Conservation (phyloP, 2,113 vertebrate species). For the Varanus komodoensis region DNA sequence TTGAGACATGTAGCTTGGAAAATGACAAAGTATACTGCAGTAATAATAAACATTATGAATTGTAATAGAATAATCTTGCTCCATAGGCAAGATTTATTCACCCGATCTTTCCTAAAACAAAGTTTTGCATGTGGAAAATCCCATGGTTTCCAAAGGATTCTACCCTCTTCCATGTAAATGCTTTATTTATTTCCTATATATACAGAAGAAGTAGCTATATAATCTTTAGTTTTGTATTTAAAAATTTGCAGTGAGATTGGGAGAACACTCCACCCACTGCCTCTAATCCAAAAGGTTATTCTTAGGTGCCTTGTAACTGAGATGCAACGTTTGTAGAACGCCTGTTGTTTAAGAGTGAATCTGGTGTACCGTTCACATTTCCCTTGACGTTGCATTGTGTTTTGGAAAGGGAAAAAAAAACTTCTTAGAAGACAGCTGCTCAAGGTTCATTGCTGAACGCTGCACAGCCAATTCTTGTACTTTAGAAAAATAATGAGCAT, state of each 20-base stretch:
- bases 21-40: not conserved
- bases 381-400: constrained; percentile 56
- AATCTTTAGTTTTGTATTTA: not conserved
- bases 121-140: not conserved
- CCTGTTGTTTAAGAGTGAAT: constrained; percentile 57
- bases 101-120: not conserved
- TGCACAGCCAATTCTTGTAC: constrained; percentile 52
- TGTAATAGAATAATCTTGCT: constrained; percentile 18
- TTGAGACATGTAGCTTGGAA: not conserved
- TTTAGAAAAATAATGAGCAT: constrained; percentile 65
- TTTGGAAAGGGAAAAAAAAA: constrained; percentile 33
- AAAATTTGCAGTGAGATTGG: not conserved
- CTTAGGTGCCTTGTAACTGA: constrained; percentile 55
- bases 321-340: constrained; percentile 58
- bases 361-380: constrained; percentile 40
- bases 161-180: not conserved
- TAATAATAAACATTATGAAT: constrained; percentile 2
- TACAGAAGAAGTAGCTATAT: constrained; percentile 38
- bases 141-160: constrained; percentile 38
- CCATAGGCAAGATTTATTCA: not conserved
- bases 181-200: constrained; percentile 1
- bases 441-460: constrained; percentile 55
- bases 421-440: constrained; percentile 70
- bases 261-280: constrained; percentile 19
- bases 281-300: constrained; percentile 55